Conservation (phyloP, 1,140 invertebrate genomes). For the Leptestheria dahalacensis region DNA sequence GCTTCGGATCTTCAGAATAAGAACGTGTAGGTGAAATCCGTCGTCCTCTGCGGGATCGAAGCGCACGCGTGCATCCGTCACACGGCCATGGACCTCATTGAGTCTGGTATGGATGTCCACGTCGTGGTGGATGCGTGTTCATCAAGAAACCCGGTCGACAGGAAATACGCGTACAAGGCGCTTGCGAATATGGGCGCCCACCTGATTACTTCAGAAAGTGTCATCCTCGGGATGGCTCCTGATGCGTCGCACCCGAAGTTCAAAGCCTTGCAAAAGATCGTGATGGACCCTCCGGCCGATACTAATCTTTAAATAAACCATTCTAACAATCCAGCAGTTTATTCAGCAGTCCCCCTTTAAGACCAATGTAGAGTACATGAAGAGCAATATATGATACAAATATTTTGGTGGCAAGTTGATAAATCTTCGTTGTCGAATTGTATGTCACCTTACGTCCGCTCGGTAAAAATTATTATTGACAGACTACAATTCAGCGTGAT, state of each 20-base stretch:
- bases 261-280: slow-evolving; percentile 40
- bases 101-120: slow-evolving; percentile 41
- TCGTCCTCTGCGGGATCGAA: slow-evolving; percentile 50
- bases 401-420: too few relatives aligned
- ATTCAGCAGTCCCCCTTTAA: too few relatives aligned
- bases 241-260: slow-evolving; percentile 45
- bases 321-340: too few relatives aligned
- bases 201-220: slow-evolving; percentile 45
- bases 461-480: too few relatives aligned
- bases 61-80: slow-evolving; percentile 48
- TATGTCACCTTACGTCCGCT: too few relatives aligned
- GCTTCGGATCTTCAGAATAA: neutral
- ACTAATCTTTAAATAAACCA: slow-evolving; percentile 32
- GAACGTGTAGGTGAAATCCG: slow-evolving; percentile 29
- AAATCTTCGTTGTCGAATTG: too few relatives aligned
- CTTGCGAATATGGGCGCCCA: slow-evolving; percentile 42
- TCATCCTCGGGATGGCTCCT: slow-evolving; percentile 38
- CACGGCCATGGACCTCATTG: slow-evolving; percentile 39
- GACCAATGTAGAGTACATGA: too few relatives aligned
- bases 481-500: too few relatives aligned
- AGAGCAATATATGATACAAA: neutral
- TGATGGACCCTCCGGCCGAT: slow-evolving; percentile 37
- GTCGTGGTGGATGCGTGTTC: slow-evolving; percentile 45
- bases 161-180: slow-evolving; percentile 35
- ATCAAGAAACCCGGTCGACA: slow-evolving; percentile 41